Evolutionary conservation across 2,888 invertebrate species (phyloP), one percentile per base, ranked within the genome.

Genomic region (Caenorhabditis sp.): DNA sequence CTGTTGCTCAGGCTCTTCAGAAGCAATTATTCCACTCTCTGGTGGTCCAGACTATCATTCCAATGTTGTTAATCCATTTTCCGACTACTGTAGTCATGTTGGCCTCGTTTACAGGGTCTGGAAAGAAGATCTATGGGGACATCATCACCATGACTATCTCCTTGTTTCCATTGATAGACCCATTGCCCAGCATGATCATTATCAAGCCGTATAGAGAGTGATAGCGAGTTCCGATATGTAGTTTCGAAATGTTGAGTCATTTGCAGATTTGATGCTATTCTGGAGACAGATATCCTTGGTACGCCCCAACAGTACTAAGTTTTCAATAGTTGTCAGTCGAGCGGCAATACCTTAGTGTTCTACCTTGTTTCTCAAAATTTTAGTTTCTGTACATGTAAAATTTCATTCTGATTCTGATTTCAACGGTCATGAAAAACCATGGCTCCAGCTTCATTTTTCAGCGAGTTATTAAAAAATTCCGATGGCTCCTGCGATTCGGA

Each of bases 171-270:
- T 47, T 31, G 4, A 49, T 72, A 10, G 72, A 72, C 24, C 61
- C 72, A 0, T 61, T 72, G 49, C 61, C 72, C 14, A 72, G 38
- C 38, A 8, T 72, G 49, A 61, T 61, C 22, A 72, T 72, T 2
- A 72, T 72, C 6, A n/a, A 24, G 38, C 72, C 72, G 4, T 72
- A 72, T 49, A 26, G 72, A 5, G 6, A 28, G 4, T 47, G 47
- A 10, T 8, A 16, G 64, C 31, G 16, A 44, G 41, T 58, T 58
- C 12, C 2, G 16, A 14, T 14, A 44, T 14, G 16, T 44, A 19
- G 19, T 47, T 47, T 47, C 19, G 19, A 47, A 14, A 14, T 10
- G n/a, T 19, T 19, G 19, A n/a, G n/a, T n/a, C n/a, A 14, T 44
- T 44, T 47, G n/a, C 19, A 47, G 47, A 47, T 54, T 26, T 4